Percentiles rank a stretch among this genome's conserved stretches.
These are phyloP conservation scores for Ptychoptera albimana DNA, from an alignment of 2,888 invertebrate genomes.

Conservation along the genomic window DNA sequence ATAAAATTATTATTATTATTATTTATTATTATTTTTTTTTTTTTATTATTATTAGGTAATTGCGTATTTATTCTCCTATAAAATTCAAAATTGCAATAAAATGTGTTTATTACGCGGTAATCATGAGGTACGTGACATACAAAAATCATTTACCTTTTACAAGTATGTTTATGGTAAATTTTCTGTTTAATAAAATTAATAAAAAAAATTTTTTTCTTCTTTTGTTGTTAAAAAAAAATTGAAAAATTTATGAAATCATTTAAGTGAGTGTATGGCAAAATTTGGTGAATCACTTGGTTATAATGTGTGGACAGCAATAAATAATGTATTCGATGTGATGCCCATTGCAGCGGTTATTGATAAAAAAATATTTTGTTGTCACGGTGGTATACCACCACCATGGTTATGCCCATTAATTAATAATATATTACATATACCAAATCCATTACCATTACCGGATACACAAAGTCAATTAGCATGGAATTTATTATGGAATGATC, in stretches of 20 bases:
- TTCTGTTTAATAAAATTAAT: too few species aligned
- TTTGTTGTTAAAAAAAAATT: conserved; percentile 1
- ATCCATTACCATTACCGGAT: conserved; percentile 46
- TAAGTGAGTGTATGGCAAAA: conserved; percentile 49
- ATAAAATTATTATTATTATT: too few species aligned
- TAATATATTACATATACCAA: conserved; percentile 48
- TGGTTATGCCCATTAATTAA: conserved; percentile 44
- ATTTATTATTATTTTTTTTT: too few species aligned
- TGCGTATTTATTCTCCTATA: conserved; percentile 52
- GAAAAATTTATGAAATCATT: conserved; percentile 10
- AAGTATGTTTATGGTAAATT: conserved; percentile 32
- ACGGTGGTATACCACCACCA: conserved; percentile 62
- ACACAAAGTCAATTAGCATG: conserved; percentile 55
- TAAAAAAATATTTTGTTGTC: conserved; percentile 58
- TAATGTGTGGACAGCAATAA: conserved; percentile 52
- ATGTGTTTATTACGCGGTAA: conserved; percentile 53
- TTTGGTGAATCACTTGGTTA: conserved; percentile 47
- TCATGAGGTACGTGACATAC: conserved; percentile 58
- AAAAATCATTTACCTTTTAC: conserved; percentile 56
- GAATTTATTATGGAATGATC: conserved; percentile 70
- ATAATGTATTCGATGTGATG: conserved; percentile 52
- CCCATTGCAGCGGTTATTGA: conserved; percentile 61
- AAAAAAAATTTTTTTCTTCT: too few species aligned
- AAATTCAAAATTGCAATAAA: conserved; percentile 46
- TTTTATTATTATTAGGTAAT: conserved; percentile 18